Evolutionary conservation across 2,888 invertebrate genomes (phyloP), one percentile per base, ranked within the genome.

Genomic region (Argynnis bischoffii): DNA sequence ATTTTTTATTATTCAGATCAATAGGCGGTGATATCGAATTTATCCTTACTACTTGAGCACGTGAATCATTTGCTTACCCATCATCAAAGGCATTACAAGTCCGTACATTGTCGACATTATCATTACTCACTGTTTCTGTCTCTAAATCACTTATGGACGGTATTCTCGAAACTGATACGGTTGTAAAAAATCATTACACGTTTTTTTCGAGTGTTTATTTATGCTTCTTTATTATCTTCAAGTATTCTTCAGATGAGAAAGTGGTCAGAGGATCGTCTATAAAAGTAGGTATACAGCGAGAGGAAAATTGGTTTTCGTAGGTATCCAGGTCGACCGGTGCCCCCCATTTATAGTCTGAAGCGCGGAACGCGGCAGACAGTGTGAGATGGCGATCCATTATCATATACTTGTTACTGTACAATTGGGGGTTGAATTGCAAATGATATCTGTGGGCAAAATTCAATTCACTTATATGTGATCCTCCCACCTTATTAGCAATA

Each of bases 311-410:
- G 0, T 80, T 67, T 6, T 35, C 35, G 6, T 6, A 35, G 35
- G 76, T 76, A 3, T 86, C 84, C 69, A 88, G 75, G 69, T 88
- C 85, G 0, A 88, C 73, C 0, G 85, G 75, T 1, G 70, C 74
- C 0, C 88, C 88, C 89, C 88, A 88, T 75, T 88, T 87, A 48
- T 75, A 74, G 66, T 88, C 86, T 72, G 88, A 72, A 26, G 81
- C 82, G 31, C 87, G 82, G 64, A 83, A 88, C 3, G 84, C 84
- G 16, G 78, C 81, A 2, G 84, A 78, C 50, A 87, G 76, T 74
- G 87, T 86, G n/a, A 85, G 74, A 75, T 89, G 87, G 0, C 86
- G 74, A 59, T 87, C 86, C 87, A 87, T 88, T 70, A 68, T 78
- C 15, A 21, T 31, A 35, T 59, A 21, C 31, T 15, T 13, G 6